Evolutionary conservation across 2,888 invertebrate species (phyloP).

Genomic region (Drosophila ustulata): DNA sequence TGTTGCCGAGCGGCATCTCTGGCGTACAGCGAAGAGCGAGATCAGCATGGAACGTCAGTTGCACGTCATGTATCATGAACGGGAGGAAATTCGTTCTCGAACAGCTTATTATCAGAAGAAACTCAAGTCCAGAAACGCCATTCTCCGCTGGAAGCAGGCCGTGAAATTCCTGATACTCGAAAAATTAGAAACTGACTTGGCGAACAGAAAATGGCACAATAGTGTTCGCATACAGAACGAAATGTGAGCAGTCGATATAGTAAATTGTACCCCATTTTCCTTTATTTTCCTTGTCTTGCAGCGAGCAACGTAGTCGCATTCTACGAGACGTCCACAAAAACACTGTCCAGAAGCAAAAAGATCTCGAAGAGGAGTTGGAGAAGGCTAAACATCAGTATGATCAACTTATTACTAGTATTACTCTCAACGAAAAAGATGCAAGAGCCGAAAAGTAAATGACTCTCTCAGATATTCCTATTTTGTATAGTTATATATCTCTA

Average conservation of each 20-base stretch:
- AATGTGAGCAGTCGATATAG: slow-evolving; percentile 37
- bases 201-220: slow-evolving; percentile 64
- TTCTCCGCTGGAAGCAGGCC: slow-evolving; percentile 55
- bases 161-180: slow-evolving; percentile 49
- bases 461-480: too few relatives aligned
- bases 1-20: slow-evolving; percentile 51
- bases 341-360: slow-evolving; percentile 73
- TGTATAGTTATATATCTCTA: too few relatives aligned
- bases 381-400: slow-evolving; percentile 64
- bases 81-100: slow-evolving; percentile 37
- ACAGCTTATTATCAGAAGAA: slow-evolving; percentile 21
- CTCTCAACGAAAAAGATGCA: slow-evolving; percentile 71
- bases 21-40: slow-evolving; percentile 57
- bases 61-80: slow-evolving; percentile 51
- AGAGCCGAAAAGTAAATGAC: slow-evolving; percentile 80
- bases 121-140: slow-evolving; percentile 31
- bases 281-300: slow-evolving; percentile 22
- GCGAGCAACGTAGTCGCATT: slow-evolving; percentile 73
- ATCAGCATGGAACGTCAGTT: slow-evolving; percentile 62
- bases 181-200: slow-evolving; percentile 60
- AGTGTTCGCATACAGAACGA: slow-evolving; percentile 67
- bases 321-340: slow-evolving; percentile 68
- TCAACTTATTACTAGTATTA: slow-evolving; percentile 62
- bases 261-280: neutral
- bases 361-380: slow-evolving; percentile 72